phyloP scores from a whole-genome alignment of 2,113 vertebrate genomes.

The Ictidomys tridecemlineatus region DNA sequence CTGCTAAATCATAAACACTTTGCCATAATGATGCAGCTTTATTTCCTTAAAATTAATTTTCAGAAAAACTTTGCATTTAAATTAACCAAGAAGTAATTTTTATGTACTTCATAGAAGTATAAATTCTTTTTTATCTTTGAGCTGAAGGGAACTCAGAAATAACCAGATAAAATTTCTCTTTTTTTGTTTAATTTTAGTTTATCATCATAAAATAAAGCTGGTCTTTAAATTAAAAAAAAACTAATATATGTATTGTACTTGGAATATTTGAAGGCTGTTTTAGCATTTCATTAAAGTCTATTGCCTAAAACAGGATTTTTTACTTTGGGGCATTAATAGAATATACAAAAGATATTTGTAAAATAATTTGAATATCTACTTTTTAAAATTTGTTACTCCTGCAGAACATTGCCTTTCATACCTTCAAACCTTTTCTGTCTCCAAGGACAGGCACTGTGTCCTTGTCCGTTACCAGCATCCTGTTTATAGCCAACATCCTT shows the following conservation, averaged over 20 bases:
- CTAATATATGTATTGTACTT: neutral
- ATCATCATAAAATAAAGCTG: slow-evolving; percentile 8
- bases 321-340: neutral
- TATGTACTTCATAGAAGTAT: neutral
- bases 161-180: neutral
- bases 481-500: slow-evolving; percentile 89
- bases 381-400: neutral
- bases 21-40: neutral
- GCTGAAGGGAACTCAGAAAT: neutral
- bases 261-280: slow-evolving; percentile 21
- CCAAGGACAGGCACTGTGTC: slow-evolving; percentile 64
- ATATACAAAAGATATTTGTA: neutral
- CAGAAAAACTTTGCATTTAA: neutral
- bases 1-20: neutral
- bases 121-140: neutral
- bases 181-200: neutral
- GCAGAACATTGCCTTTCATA: neutral
- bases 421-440: neutral
- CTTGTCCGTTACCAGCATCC: slow-evolving; percentile 84
- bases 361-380: neutral
- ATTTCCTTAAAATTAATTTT: neutral
- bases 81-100: neutral
- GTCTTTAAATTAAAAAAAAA: slow-evolving; percentile 1
- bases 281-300: slow-evolving; percentile 4
- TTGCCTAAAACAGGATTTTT: neutral